Conservation (phyloP, 2,797 vertebrate species). For the Perodicticus potto region DNA sequence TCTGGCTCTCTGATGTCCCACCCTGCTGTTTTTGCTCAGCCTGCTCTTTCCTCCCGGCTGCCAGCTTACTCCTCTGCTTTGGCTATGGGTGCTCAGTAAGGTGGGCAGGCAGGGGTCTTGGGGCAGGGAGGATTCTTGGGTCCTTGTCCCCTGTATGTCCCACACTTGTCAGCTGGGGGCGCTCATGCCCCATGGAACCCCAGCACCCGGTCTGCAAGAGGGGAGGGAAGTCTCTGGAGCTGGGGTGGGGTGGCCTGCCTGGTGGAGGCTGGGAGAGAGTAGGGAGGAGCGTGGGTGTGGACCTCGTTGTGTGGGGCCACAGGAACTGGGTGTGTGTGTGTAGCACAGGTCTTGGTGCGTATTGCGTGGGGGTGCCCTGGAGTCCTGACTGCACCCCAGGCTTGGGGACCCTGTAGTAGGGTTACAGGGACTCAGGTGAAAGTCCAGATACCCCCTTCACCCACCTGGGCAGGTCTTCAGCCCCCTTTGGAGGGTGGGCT, state of each 20-base stretch:
- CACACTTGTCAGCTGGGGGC: constrained; percentile 59
- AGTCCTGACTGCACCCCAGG: background rate
- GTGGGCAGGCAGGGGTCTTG: background rate
- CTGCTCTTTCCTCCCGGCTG: background rate
- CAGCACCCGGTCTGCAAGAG: rapidly evolving
- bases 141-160: background rate
- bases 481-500: background rate
- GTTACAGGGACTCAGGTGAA: background rate
- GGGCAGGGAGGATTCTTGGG: background rate
- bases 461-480: background rate
- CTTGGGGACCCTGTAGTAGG: background rate
- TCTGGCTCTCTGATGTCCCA: background rate
- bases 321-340: background rate
- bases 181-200: constrained; percentile 66
- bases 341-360: too few relatives aligned
- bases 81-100: background rate
- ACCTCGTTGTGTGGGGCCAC: background rate
- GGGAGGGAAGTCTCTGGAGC: background rate
- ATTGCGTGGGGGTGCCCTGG: background rate
- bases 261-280: background rate
- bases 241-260: rapidly evolving
- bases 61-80: background rate
- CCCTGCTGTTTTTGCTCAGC: background rate
- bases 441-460: background rate
- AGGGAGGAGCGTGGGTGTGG: background rate